Base-by-base conservation (phyloP, 2,113 vertebrate genomes). In the Sander lucioperca region DNA sequence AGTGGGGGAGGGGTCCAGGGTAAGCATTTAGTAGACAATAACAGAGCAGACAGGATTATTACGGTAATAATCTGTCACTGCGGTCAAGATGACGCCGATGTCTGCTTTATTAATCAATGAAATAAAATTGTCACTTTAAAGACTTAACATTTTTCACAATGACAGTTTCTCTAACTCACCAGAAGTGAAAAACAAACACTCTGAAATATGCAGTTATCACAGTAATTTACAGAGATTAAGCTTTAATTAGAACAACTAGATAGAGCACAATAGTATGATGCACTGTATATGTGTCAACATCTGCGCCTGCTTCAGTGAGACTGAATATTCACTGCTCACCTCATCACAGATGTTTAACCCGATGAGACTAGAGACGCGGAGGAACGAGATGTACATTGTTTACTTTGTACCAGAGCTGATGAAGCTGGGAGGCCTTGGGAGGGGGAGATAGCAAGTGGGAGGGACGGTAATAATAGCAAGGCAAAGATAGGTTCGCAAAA, bases 41-140 rank as follows among this genome's bases (percentile, higher is more conserved):
- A 80, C 65, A 14, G 79, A 70, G 82, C 70, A 78, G 86, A 73
- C 65, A 13, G 56, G 67, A 87, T 84, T 88, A 83, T 89, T 82
- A 84, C 65, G 69, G 68, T 78, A 83, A 92, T 92, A 74, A 87
- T 88, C 74, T 73, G 62, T 87, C 76, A 66, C 63, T 69, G 63
- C 56, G 23, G 85, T 72, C 51, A 72, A 77, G 72, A 83, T 51
- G 80, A 43, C 0, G 65, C 78, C 71, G 66, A 66, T 58, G 53
- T 54, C 39, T 39, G 58, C 19, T 57, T 27, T 48, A 53, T 80
- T 70, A 50, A 63, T 61, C 14, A 50, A 47, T 16, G 23, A 50
- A 87, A 71, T 65, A 23, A 66, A 71, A 69, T 39, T 18, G 48
- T 23, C 3, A 11, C 25, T 36, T 25, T 6, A 66, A 67, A 25